Evolutionary conservation across 1,140 invertebrate species (phyloP).

Genomic region (Neodiprion pinetum): DNA sequence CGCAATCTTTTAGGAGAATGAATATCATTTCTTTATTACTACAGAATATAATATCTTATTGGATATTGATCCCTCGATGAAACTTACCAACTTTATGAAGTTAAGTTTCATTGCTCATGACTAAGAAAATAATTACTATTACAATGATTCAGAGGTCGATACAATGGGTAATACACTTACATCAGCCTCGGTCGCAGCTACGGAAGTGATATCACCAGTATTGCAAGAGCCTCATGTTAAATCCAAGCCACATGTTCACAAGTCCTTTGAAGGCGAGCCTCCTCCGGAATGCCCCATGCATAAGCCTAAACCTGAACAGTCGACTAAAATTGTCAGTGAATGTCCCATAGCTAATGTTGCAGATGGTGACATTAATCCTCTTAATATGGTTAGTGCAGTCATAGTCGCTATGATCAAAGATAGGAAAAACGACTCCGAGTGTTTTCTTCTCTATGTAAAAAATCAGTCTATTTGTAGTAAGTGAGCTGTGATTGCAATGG

Average conservation of each 20-base stretch:
- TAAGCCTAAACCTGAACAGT: slow-evolving; percentile 51
- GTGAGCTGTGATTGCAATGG: too few relatives aligned
- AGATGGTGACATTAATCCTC: slow-evolving; percentile 73
- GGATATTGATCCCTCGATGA: too few relatives aligned
- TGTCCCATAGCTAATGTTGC: slow-evolving; percentile 71
- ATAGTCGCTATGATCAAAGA: slow-evolving; percentile 12
- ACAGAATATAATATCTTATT: too few relatives aligned
- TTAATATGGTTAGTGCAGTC: slow-evolving; percentile 74
- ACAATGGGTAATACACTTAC: slow-evolving; percentile 71
- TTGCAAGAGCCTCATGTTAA: slow-evolving; percentile 26
- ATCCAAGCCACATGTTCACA: slow-evolving; percentile 31
- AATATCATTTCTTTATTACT: background rate
- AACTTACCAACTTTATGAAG: too few relatives aligned
- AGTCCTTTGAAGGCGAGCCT: slow-evolving; percentile 54
- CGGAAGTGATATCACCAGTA: slow-evolving; percentile 51
- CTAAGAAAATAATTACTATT: background rate
- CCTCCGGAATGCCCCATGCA: slow-evolving; percentile 82
- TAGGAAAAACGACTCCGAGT: slow-evolving; percentile 11
- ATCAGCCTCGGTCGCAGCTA: slow-evolving; percentile 61
- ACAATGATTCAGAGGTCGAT: slow-evolving; percentile 10
- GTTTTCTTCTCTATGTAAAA: slow-evolving; percentile 9
- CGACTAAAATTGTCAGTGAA: slow-evolving; percentile 57
- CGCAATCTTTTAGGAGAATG: too few relatives aligned
- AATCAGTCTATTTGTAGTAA: too few relatives aligned
- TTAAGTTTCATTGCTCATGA: background rate